These are phyloP conservation scores for Zelostemma sp. DNA, from an alignment of 1,140 invertebrate species.

Conservation along the genomic window DNA sequence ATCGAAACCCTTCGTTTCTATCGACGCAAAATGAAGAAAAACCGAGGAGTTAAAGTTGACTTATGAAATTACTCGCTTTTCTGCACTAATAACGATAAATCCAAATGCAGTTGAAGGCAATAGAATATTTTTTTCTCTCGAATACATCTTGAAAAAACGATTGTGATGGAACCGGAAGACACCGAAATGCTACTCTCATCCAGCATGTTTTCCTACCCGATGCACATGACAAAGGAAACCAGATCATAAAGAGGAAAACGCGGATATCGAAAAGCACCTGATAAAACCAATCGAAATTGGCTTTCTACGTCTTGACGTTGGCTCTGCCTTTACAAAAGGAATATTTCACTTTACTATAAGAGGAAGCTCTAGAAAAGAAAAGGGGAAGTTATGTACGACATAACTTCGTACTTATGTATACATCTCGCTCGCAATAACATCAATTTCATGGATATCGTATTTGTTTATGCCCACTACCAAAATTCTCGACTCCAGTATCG, in stretches of 20 bases:
- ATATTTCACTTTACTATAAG: slow-evolving; percentile 30
- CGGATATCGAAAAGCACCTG: slow-evolving; percentile 53
- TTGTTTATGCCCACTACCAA: too few species aligned
- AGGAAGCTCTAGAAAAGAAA: slow-evolving; percentile 20
- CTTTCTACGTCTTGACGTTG: slow-evolving; percentile 51
- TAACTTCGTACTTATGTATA: too few species aligned
- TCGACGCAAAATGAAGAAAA: too few species aligned
- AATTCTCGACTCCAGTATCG: too few species aligned
- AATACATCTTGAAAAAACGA: slow-evolving; percentile 33
- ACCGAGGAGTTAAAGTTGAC: too few species aligned
- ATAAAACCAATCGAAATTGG: slow-evolving; percentile 62
- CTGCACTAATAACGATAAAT: too few species aligned
- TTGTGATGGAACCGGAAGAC: slow-evolving; percentile 50
- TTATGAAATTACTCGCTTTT: too few species aligned
- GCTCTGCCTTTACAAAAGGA: slow-evolving; percentile 37
- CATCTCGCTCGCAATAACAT: too few species aligned
- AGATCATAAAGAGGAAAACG: slow-evolving; percentile 50
- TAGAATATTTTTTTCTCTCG: slow-evolving; percentile 23
- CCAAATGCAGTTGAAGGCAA: too few species aligned
- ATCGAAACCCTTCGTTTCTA: too few species aligned
- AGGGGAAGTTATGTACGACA: slow-evolving; percentile 31
- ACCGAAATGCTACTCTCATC: slow-evolving; percentile 44
- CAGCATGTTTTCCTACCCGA: slow-evolving; percentile 45
- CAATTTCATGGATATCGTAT: too few species aligned
- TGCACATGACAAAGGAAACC: slow-evolving; percentile 48